phyloP scores from a whole-genome alignment of 2,113 vertebrate genomes.

The Dicentrarchus labrax region DNA sequence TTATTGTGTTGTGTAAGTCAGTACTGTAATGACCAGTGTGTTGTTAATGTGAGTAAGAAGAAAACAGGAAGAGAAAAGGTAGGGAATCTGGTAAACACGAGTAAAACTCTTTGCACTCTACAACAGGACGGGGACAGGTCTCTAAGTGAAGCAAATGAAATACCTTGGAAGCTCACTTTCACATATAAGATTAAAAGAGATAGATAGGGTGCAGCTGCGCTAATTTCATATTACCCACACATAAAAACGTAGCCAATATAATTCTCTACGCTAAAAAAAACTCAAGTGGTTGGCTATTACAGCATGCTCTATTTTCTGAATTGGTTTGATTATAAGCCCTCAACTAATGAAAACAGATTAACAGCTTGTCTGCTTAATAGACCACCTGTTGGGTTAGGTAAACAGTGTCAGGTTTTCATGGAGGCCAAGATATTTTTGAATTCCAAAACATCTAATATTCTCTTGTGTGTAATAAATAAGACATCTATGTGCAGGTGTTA shows the following conservation, averaged over 20 bases:
- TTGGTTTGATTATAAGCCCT: background rate
- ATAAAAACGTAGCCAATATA: too few species aligned
- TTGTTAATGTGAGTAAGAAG: background rate
- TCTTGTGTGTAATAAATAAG: constrained; percentile 40
- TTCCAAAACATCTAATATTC: constrained; percentile 31
- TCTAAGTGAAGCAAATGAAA: background rate
- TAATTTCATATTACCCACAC: background rate
- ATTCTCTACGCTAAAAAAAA: background rate
- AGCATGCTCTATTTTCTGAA: background rate
- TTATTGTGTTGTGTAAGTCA: background rate
- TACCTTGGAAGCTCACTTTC: background rate
- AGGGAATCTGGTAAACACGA: background rate
- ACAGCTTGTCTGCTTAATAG: constrained; percentile 6
- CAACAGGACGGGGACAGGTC: background rate
- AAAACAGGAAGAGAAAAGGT: too few species aligned
- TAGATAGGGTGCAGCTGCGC: background rate
- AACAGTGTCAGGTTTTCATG: constrained; percentile 18
- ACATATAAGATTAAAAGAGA: background rate
- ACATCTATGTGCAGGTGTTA: constrained; percentile 32
- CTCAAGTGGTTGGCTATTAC: background rate
- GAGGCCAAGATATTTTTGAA: constrained; percentile 32
- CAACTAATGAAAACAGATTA: constrained; percentile 13
- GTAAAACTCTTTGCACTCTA: background rate
- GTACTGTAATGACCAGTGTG: background rate
- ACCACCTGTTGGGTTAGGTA: constrained; percentile 36